Conservation (phyloP, 1,140 invertebrate genomes). For the Anoplophora glabripennis region DNA sequence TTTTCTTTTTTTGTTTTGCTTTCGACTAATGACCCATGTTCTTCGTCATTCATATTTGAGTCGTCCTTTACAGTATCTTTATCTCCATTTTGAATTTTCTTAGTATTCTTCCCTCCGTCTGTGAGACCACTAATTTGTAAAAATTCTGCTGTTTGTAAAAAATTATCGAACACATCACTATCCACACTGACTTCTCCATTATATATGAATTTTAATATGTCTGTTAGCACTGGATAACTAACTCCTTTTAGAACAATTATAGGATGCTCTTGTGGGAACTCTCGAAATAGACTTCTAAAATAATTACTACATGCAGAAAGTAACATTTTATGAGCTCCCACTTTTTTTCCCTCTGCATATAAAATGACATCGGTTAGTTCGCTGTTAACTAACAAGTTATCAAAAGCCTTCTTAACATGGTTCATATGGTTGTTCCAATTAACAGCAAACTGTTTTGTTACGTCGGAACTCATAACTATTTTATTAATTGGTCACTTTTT, state of each 20-base stretch:
- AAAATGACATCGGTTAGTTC: constrained; percentile 83
- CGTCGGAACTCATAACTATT: no score
- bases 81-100: no score
- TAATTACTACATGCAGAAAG: constrained; percentile 79
- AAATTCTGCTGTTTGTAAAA: constrained; percentile 63
- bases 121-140: constrained; percentile 65
- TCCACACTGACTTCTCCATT: constrained; percentile 61
- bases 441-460: constrained; percentile 65
- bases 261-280: constrained; percentile 81
- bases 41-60: neutral
- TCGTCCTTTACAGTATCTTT: neutral
- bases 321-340: constrained; percentile 83
- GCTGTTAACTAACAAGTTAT: constrained; percentile 70
- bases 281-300: constrained; percentile 79
- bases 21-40: constrained; percentile 1
- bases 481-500: no score
- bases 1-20: constrained; percentile 40
- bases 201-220: constrained; percentile 83
- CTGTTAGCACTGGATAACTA: constrained; percentile 75
- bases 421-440: constrained; percentile 75
- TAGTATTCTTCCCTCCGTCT: constrained; percentile 39
- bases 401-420: constrained; percentile 73
- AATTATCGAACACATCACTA: constrained; percentile 61
- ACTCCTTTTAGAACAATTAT: constrained; percentile 84
- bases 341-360: constrained; percentile 77